Percentiles rank a stretch among this genome's conserved stretches.
phyloP scores from a whole-genome alignment of 2,888 invertebrate genomes.

The Callyntrura sp. region DNA sequence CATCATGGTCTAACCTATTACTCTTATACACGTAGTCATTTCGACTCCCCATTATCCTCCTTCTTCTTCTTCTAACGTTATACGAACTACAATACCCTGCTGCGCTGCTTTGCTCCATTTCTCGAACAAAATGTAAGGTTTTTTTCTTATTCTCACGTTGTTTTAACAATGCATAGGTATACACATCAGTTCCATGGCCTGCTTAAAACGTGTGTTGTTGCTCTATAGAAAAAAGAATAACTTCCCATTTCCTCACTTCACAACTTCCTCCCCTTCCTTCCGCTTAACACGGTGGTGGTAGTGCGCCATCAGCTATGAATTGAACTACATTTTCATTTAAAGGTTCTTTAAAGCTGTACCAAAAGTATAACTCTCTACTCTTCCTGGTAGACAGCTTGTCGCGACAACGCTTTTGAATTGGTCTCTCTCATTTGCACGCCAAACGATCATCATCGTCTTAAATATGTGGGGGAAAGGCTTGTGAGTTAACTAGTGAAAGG shows the following conservation, averaged over 20 bases:
- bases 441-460: slow-evolving; percentile 50
- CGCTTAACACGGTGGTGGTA: neutral
- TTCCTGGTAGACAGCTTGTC: slow-evolving; percentile 41
- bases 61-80: slow-evolving; percentile 17
- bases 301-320: neutral
- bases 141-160: slow-evolving; percentile 1
- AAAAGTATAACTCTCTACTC: no score
- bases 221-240: slow-evolving; percentile 24
- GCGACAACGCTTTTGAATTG: slow-evolving; percentile 56
- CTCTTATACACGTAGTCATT: slow-evolving; percentile 42
- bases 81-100: no score
- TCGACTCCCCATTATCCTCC: slow-evolving; percentile 14
- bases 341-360: neutral
- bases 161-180: slow-evolving; percentile 36
- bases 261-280: slow-evolving; percentile 51
- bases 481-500: slow-evolving; percentile 36
- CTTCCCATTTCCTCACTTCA: slow-evolving; percentile 58
- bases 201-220: slow-evolving; percentile 24
- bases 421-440: slow-evolving; percentile 64
- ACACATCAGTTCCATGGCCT: no score
- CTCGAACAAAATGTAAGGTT: slow-evolving; percentile 49
- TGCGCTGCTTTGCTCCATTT: neutral
- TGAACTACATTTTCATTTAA: slow-evolving; percentile 68
- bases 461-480: slow-evolving; percentile 25
- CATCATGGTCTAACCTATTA: slow-evolving; percentile 75